These are phyloP conservation scores for Pyrocoelia pectoralis DNA, from an alignment of 2,888 invertebrate species.

Conservation along the genomic window DNA sequence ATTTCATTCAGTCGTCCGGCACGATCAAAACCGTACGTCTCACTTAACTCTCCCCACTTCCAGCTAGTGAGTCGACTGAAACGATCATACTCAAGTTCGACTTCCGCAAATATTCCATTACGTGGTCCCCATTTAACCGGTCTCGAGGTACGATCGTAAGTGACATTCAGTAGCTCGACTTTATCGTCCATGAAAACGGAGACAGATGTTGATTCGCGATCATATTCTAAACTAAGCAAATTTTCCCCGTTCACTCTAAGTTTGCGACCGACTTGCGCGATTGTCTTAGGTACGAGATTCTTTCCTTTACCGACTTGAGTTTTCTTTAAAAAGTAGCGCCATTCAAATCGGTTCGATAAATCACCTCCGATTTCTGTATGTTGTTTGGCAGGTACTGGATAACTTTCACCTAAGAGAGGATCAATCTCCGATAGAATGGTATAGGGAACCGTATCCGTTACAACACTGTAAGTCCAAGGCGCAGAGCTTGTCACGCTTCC, in stretches of 20 bases:
- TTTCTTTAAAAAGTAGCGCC: conserved; percentile 90
- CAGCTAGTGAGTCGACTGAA: conserved; percentile 89
- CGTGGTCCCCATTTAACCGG: conserved; percentile 87
- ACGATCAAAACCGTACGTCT: conserved; percentile 89
- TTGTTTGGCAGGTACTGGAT: conserved; percentile 91
- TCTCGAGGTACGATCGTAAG: conserved; percentile 84
- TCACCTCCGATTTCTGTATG: conserved; percentile 90
- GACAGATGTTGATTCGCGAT: conserved; percentile 84
- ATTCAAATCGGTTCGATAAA: conserved; percentile 91
- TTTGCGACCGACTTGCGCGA: conserved; percentile 86
- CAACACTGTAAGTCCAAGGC: conserved; percentile 88
- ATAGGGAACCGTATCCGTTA: conserved; percentile 91
- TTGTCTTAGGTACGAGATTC: conserved; percentile 66
- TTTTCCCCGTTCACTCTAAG: conserved; percentile 91
- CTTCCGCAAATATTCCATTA: conserved; percentile 86
- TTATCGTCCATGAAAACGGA: conserved; percentile 89
- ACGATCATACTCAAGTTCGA: conserved; percentile 91
- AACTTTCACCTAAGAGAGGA: conserved; percentile 87
- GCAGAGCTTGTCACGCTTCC: conserved; percentile 82
- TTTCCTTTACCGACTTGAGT: conserved; percentile 71
- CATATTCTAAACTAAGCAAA: conserved; percentile 89
- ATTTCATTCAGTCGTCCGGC: conserved; percentile 90
- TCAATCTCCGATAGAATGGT: conserved; percentile 88
- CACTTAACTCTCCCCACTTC: conserved; percentile 92
- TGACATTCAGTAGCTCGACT: conserved; percentile 84